Evolutionary conservation across 2,113 vertebrate genomes (phyloP).

Genomic region (Gobius niger): DNA sequence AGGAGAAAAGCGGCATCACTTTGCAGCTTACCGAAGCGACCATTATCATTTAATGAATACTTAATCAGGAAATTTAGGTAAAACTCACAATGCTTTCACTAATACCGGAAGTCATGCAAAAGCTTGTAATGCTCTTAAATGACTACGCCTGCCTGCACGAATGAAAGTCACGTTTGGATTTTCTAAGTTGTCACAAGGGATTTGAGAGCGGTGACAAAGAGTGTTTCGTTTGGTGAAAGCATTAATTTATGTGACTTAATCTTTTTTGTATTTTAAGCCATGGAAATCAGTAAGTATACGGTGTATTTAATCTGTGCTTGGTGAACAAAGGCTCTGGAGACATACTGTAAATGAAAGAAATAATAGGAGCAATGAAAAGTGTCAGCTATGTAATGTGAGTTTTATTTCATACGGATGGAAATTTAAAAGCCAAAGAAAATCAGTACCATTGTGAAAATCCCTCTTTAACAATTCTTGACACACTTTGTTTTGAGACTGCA

Average conservation of each 20-base stretch:
- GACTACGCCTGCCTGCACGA: conserved; percentile 21
- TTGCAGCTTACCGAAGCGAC: conserved; percentile 8
- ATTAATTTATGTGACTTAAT: conserved; percentile 45
- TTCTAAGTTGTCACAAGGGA: conserved; percentile 25
- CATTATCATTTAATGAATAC: conserved; percentile 28
- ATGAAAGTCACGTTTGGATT: conserved; percentile 35
- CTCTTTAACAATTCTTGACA: conserved; percentile 5
- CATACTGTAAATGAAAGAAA: conserved; percentile 42
- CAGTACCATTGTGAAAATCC: conserved; percentile 11
- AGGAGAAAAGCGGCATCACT: background rate
- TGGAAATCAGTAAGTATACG: conserved; percentile 18
- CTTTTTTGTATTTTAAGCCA: conserved; percentile 9
- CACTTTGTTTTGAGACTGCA: conserved; percentile 22
- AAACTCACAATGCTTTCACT: conserved; percentile 24
- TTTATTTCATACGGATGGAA: conserved; percentile 46
- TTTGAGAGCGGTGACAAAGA: conserved; percentile 46
- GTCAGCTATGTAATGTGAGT: conserved; percentile 37
- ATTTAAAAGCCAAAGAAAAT: conserved; percentile 38
- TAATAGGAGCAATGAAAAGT: conserved; percentile 36
- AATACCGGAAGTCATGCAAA: conserved; percentile 26
- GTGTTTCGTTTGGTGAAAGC: conserved; percentile 23
- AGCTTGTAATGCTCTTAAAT: conserved; percentile 40
- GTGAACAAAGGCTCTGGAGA: conserved; percentile 37
- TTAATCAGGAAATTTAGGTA: conserved; percentile 20
- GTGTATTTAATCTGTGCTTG: conserved; percentile 41